phyloP scores from a whole-genome alignment of 2,888 invertebrate species.

The Eupithecia pulchellata region DNA sequence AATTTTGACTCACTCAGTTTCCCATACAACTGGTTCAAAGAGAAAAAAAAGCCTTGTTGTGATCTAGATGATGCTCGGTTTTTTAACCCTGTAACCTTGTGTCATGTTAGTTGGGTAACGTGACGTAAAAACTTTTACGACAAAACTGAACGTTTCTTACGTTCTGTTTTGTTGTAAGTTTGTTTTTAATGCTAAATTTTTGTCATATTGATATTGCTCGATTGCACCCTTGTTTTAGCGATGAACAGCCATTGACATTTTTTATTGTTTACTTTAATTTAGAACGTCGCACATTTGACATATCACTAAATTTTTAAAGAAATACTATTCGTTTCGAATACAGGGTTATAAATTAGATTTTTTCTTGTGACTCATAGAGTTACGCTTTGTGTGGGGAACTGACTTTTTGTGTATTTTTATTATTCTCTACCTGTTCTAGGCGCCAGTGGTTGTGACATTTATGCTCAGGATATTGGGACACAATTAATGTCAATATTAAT shows the following conservation, averaged over 20 bases:
- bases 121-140: neutral
- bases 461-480: conserved; percentile 82
- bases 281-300: conserved; percentile 81
- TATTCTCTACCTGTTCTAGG: conserved; percentile 80
- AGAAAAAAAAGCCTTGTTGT: neutral
- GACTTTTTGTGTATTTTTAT: conserved; percentile 72
- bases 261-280: conserved; percentile 78
- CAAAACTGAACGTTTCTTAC: too few species aligned
- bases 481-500: conserved; percentile 84
- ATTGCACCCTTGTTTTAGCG: conserved; percentile 85
- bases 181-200: conserved; percentile 70
- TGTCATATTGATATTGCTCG: conserved; percentile 80
- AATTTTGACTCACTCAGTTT: conserved; percentile 52
- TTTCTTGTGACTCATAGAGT: conserved; percentile 61
- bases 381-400: conserved; percentile 69
- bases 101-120: neutral
- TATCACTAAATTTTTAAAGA: conserved; percentile 84
- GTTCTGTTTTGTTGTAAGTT: too few species aligned
- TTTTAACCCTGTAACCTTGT: neutral
- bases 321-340: conserved; percentile 81
- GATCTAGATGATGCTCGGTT: neutral
- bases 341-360: conserved; percentile 83
- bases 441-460: conserved; percentile 83
- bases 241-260: conserved; percentile 76
- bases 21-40: conserved; percentile 46